Base-by-base conservation (phyloP, 2,113 vertebrate species). In the Clarias magur region DNA sequence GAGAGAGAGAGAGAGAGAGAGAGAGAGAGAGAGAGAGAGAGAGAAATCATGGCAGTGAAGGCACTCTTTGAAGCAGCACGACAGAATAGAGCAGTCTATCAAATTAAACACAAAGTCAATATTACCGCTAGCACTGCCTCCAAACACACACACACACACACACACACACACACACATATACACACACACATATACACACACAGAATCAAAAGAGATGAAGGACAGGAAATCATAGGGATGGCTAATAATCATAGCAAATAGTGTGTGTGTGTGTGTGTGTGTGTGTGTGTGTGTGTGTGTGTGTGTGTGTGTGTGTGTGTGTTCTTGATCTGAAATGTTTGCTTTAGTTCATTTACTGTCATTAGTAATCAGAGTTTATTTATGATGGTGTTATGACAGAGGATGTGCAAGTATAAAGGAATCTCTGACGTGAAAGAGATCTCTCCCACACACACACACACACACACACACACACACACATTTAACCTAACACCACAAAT, bases 21-120 rank as follows among this genome's bases (percentile, higher is more conserved):
- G 65, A 17, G 65, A 19, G 67, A 73, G 79, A 62, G 68, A 17
- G 7, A 72, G 6, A 54, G 15, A 54, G 48, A 73, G 30, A 60
- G 30, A 83, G 75, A 72, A 12, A 84, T 73, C 11, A 42, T 27
- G 83, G 34, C 30, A 15, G 72, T 67, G 62, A 82, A 67, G 75
- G 68, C 57, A 75, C 68, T 87, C 86, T 87, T 62, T 75, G 80
- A 87, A 76, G 86, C 86, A 87, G 83, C 87, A 80, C 76, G 30
- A 73, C 75, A 80, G 53, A 88, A 88, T 85, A 85, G 87, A 88
- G 82, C 72, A 85, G 76, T 84, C 81, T 80, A 83, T 85, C 82
- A 80, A 88, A 88, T 85, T 80, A 80, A 84, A 80, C 87, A 88
- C 70, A 84, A 88, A 88, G 82, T 92, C 89, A 87, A 91, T 91